Evolutionary conservation across 2,797 vertebrate species (phyloP).

Genomic region (Semaprochilodus insignis): DNA sequence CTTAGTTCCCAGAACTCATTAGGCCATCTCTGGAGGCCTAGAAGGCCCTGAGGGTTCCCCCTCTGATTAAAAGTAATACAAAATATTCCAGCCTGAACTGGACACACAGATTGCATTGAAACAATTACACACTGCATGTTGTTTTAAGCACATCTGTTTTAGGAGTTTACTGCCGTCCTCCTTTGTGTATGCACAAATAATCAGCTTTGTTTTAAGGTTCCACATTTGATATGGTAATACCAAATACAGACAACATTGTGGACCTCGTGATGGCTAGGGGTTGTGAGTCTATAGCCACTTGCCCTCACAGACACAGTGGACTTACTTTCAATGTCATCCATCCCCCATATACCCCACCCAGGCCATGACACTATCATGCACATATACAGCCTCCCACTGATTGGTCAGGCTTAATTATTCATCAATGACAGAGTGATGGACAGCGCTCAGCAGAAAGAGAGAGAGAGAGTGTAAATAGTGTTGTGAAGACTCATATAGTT

Average conservation of each 20-base stretch:
- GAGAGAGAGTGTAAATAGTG: background rate
- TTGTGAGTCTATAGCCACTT: background rate
- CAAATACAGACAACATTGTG: background rate
- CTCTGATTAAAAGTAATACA: too few species aligned
- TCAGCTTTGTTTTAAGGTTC: too few species aligned
- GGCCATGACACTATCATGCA: background rate
- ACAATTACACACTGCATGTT: background rate
- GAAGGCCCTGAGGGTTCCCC: too few species aligned
- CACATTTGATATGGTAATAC: background rate
- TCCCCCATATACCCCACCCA: background rate
- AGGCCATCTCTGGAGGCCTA: too few species aligned
- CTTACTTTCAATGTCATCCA: background rate
- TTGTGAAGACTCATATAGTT: constrained; percentile 1
- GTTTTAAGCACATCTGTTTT: too few species aligned
- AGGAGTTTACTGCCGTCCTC: background rate
- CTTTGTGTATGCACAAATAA: background rate
- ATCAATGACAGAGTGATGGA: constrained; percentile 9
- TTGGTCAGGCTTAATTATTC: constrained; percentile 34
- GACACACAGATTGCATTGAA: background rate
- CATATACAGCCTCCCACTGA: constrained; percentile 15
- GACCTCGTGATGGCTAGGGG: background rate
- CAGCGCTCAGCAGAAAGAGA: background rate
- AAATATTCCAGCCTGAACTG: too few species aligned
- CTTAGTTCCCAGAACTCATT: too few species aligned
- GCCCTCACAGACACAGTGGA: background rate